A percentile compares a stretch with the other conserved stretches of the same genome.
These are phyloP conservation scores for Falcunculus frontatus DNA, from an alignment of 2,113 vertebrate species.

Conservation along the genomic window DNA sequence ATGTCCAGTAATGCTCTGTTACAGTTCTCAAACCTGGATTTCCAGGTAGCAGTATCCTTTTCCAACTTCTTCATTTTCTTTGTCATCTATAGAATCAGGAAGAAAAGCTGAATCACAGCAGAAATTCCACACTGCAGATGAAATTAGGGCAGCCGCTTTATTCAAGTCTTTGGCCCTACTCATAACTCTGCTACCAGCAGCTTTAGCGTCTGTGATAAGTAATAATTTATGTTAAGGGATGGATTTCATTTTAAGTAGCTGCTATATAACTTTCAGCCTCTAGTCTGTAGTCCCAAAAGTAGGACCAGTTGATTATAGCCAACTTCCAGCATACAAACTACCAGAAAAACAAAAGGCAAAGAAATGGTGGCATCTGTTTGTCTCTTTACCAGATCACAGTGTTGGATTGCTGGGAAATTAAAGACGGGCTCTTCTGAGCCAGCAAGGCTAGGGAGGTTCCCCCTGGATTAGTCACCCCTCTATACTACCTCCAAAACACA, in stretches of 20 bases:
- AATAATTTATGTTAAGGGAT: not conserved
- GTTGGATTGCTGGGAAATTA: not conserved
- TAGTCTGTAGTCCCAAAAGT: not conserved
- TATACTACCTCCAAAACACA: not conserved
- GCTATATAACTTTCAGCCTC: not conserved
- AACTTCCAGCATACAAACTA: not conserved
- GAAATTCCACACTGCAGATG: not conserved
- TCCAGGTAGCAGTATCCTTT: constrained; percentile 91
- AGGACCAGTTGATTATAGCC: not conserved
- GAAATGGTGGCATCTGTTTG: not conserved
- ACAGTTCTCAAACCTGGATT: constrained; percentile 92
- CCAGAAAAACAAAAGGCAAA: not conserved
- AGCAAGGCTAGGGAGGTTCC: not conserved
- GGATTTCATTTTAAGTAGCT: not conserved
- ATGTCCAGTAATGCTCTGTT: constrained; percentile 92
- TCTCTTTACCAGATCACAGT: not conserved
- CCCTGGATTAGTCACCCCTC: not conserved
- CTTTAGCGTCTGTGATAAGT: not conserved
- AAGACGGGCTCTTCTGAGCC: not conserved
- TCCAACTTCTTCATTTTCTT: constrained; percentile 96
- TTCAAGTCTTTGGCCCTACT: not conserved
- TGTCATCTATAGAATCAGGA: constrained; percentile 81
- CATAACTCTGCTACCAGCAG: not conserved
- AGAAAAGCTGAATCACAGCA: not conserved
- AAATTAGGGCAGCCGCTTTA: not conserved